A percentile compares a stretch with the other conserved stretches of the same genome.
phyloP scores from a whole-genome alignment of 2,888 invertebrate genomes.

The Tachina grossa region DNA sequence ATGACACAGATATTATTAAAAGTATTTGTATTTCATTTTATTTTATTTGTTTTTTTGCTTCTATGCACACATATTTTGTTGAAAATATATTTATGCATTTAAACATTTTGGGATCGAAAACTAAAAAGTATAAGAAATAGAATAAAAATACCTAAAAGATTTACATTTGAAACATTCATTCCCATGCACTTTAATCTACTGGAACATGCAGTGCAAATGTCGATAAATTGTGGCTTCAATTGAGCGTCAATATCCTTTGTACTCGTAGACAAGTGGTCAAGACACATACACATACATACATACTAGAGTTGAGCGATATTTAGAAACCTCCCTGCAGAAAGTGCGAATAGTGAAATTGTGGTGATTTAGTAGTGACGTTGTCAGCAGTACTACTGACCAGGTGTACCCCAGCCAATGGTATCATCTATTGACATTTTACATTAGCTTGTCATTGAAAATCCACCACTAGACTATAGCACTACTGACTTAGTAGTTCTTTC shows the following conservation, averaged over 20 bases:
- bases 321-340: too few relatives aligned
- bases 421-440: too few relatives aligned
- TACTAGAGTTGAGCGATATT: too few relatives aligned
- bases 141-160: slow-evolving; percentile 1
- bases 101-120: slow-evolving; percentile 5
- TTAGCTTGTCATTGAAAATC: too few relatives aligned
- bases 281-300: not conserved
- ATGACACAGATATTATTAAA: slow-evolving; percentile 47
- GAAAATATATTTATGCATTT: slow-evolving; percentile 23
- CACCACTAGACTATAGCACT: too few relatives aligned
- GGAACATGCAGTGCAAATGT: slow-evolving; percentile 39
- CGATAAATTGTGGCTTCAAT: slow-evolving; percentile 69
- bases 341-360: too few relatives aligned
- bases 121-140: not conserved
- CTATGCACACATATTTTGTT: slow-evolving; percentile 5
- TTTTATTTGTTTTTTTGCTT: slow-evolving; percentile 13
- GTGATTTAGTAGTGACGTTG: too few relatives aligned
- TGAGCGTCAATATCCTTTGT: slow-evolving; percentile 66
- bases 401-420: too few relatives aligned
- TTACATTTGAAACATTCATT: slow-evolving; percentile 27
- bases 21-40: slow-evolving; percentile 27
- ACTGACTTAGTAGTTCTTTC: too few relatives aligned
- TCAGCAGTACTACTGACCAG: too few relatives aligned
- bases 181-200: slow-evolving; percentile 38
- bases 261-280: slow-evolving; percentile 59